Evolutionary conservation across 2,888 invertebrate genomes (phyloP), one percentile per base, ranked within the genome.

Genomic region (Cerceris rybyensis): DNA sequence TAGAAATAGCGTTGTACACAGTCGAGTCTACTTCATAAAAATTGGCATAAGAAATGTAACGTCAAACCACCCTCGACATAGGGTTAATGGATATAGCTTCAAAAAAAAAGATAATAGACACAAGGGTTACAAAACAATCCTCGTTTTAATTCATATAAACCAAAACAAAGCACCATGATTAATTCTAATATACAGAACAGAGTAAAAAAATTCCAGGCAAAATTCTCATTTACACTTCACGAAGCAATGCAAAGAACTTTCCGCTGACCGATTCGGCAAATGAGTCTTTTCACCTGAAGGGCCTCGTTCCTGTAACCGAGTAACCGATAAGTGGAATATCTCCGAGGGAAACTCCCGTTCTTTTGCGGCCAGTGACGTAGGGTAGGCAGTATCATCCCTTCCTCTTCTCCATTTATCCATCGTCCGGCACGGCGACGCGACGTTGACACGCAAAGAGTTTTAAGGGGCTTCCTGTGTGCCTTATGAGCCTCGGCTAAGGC

Each of bases 361-460:
- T 16, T 17, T 11, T 41, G 55, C 17, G 55, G 7, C 55, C 55
- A 2, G 7, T 28, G 55, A 55, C 55, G 55, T 50, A 50, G 50
- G 13, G n/a, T n/a, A 8, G 50, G n/a, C 50, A 8, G 50, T 68
- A 69, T 60, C 69, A 43, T 59, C 16, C 54, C 54, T 28, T 41
- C 60, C 67, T 58, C 59, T 59, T 75, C 81, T 67, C 72, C 74
- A 75, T 64, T 61, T 72, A 76, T 76, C 69, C 75, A 69, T 49
- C 58, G 57, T 61, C 49, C 70, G 64, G n/a, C 63, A 54, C 60
- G 66, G 11, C 58, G 74, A 57, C 63, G 58, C 60, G 66, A n/a
- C 58, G 74, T 59, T 54, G 78, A 88, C 88, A 88, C 84, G 88
- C 83, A 88, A 88, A 88, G 75, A 85, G 87, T 87, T 88, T 88